Percentiles rank a stretch among this genome's conserved stretches.
These are phyloP conservation scores for Drosophila ambigua DNA, from an alignment of 1,140 invertebrate genomes.

Conservation along the genomic window DNA sequence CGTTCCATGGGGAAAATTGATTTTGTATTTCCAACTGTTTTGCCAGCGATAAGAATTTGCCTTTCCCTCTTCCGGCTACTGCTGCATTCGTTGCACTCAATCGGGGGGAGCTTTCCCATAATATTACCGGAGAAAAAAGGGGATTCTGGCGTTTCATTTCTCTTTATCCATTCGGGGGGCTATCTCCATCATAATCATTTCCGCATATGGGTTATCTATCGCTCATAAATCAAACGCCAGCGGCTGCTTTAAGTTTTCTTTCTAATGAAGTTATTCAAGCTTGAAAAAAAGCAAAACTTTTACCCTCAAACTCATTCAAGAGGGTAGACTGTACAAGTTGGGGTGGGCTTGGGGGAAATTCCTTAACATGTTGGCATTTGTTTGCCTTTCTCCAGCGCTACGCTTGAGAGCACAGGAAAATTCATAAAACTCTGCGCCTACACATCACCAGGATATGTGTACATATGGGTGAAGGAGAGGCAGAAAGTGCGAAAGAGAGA, in stretches of 20 bases:
- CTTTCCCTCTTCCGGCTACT: constrained; percentile 12
- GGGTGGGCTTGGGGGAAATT: constrained; percentile 45
- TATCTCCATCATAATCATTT: constrained; percentile 47
- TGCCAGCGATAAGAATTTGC: constrained; percentile 67
- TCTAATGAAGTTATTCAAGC: constrained; percentile 79
- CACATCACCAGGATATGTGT: neutral
- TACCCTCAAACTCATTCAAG: constrained; percentile 26
- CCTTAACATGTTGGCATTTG: constrained; percentile 67
- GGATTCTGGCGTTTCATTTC: constrained; percentile 4
- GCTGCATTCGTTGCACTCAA: constrained; percentile 43
- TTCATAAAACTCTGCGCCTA: constrained; percentile 74
- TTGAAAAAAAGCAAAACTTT: constrained; percentile 64
- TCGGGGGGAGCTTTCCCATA: constrained; percentile 45
- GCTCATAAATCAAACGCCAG: constrained; percentile 69
- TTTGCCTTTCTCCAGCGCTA: constrained; percentile 49
- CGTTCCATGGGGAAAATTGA: constrained; percentile 63
- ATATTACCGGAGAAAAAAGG: constrained; percentile 39
- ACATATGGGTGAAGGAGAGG: neutral
- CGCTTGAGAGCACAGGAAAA: constrained; percentile 72
- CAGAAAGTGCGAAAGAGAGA: neutral
- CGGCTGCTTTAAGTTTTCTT: constrained; percentile 64
- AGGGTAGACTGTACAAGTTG: neutral
- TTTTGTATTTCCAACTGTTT: constrained; percentile 55
- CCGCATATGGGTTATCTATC: constrained; percentile 44
- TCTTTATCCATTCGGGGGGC: constrained; percentile 27